Percentiles rank a stretch among this genome's conserved stretches.
Evolutionary conservation across 2,797 vertebrate genomes (phyloP).

Genomic region (Agapornis canus): DNA sequence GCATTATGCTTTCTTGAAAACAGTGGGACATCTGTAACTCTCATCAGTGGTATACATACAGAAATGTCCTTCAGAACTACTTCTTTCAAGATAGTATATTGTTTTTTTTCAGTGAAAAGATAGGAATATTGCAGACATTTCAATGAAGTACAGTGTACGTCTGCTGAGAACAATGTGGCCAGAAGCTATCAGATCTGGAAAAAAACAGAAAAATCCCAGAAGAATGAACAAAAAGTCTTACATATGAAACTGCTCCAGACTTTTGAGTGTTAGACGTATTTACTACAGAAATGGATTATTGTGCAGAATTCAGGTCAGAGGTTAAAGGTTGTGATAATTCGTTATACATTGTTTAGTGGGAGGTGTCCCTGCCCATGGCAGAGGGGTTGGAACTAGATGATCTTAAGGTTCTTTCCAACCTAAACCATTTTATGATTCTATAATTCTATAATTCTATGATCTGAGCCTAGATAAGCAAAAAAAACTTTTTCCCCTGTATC

Average conservation of each 20-base stretch:
- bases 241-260: not conserved
- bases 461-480: not conserved
- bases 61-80: not conserved
- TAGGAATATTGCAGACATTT: not conserved
- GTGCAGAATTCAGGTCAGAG: not conserved
- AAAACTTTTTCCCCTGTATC: not conserved
- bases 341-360: not conserved
- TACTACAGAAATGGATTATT: not conserved
- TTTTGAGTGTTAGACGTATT: not conserved
- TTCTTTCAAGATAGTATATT: not conserved
- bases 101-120: not conserved
- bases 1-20: not conserved
- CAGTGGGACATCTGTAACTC: not conserved
- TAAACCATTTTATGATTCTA: too few species aligned
- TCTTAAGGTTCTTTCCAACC: too few species aligned
- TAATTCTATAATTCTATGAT: not conserved
- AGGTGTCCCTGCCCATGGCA: too few species aligned
- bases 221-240: not conserved
- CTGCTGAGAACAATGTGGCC: not conserved
- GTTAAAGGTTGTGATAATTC: not conserved
- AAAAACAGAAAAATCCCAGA: not conserved
- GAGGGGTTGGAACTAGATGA: too few species aligned
- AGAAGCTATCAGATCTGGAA: not conserved
- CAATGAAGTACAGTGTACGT: not conserved
- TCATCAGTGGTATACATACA: not conserved